These are phyloP conservation scores for Melolontha melolontha DNA, from an alignment of 2,888 invertebrate genomes.

Conservation along the genomic window DNA sequence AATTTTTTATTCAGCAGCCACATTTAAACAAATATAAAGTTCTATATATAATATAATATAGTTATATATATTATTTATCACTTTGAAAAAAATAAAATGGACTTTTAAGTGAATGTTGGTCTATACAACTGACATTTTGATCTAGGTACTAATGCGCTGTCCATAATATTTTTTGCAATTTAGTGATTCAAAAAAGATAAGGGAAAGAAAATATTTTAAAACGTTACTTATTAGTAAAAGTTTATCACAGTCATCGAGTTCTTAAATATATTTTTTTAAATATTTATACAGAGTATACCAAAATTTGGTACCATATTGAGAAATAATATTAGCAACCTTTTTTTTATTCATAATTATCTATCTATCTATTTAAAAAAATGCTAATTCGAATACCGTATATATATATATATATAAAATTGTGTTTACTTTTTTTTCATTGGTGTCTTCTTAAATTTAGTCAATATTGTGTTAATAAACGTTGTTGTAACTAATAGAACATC, in stretches of 20 bases:
- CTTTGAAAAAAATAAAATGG: conserved; percentile 33
- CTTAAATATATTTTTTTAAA: conserved; percentile 49
- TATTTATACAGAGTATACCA: conserved; percentile 16
- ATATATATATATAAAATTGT: too few species aligned
- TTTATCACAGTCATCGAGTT: conserved; percentile 65
- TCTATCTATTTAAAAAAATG: too few species aligned
- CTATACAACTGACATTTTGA: not conserved
- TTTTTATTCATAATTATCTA: too few species aligned
- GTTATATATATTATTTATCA: conserved; percentile 32
- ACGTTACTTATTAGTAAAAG: conserved; percentile 54
- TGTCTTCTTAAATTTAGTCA: too few species aligned
- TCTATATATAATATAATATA: conserved; percentile 38
- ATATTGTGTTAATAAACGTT: too few species aligned
- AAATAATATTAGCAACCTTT: too few species aligned
- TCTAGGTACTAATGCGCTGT: conserved; percentile 4
- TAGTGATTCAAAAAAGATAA: conserved; percentile 35
- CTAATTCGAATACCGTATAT: too few species aligned
- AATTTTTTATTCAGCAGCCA: conserved; percentile 53
- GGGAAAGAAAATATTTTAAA: conserved; percentile 45
- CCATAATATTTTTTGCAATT: conserved; percentile 48
- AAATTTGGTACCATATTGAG: not conserved
- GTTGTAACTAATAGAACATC: too few species aligned
- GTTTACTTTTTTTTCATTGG: too few species aligned
- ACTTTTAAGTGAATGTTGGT: not conserved
- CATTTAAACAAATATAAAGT: conserved; percentile 56